Base-by-base conservation (phyloP, 1,140 invertebrate genomes). In the Pseudachorutes palmiensis region DNA sequence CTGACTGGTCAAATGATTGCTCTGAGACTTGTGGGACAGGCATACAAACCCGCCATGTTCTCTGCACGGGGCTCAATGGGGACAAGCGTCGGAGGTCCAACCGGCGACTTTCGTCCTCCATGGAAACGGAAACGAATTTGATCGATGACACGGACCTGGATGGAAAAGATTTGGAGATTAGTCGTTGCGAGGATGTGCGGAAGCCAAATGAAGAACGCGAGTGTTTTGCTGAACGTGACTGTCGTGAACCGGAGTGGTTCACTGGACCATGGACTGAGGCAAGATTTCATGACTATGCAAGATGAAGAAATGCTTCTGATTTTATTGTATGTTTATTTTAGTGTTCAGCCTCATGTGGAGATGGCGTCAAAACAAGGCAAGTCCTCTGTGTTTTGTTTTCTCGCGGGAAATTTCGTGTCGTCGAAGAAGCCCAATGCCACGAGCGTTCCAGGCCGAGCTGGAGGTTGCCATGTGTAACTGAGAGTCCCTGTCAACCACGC, bases 211-310 rank as follows among this genome's bases (percentile, higher is more conserved):
- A 79, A 2, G 80, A 80, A 1, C 78, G 85, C 72, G 80, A 81
- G 1, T 90, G 88, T 71, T 81, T 81, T 60, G 84, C 82, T 51
- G 82, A 82, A 36, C 81, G 81, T 63, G 78, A 82, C 3, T 89
- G 87, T 75, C 81, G 82, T 26, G 85, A 83, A 0, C 81, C 85
- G 1, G 32, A 19, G 70, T 90, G 87, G 88, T 87, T 86, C 70
- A 76, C 79, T 26, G 85, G 87, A 24, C 82, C 85, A 1, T 89
- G 88, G 87, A 78, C 81, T 1, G 76, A 83, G 77, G 83, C 84
- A 72, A 69, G 24, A 19, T 55, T 19, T 19, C 36, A 45, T 19
- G 9, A 22, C 24, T 55, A 14, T 55, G 24, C 19, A 45, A 12
- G 51, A 9, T 24, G 51, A 24, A 60, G 22, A 9, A 3, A 26